A percentile compares a stretch with the other conserved stretches of the same genome.
Evolutionary conservation across 2,888 invertebrate genomes (phyloP).

Genomic region (Hanleya hanleyi): DNA sequence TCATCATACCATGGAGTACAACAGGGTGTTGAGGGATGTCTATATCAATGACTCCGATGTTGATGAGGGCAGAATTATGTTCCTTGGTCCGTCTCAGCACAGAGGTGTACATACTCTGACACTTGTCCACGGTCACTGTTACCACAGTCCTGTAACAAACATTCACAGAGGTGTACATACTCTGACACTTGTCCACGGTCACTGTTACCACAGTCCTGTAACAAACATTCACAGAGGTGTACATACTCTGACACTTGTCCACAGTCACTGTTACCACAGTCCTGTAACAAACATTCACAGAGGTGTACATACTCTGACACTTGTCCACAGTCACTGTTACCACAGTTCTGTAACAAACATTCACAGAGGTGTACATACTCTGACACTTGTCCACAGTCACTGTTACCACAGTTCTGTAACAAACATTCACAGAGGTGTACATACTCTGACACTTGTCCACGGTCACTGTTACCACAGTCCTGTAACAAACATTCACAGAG

Average conservation of each 20-base stretch:
- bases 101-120: constrained; percentile 93
- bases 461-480: constrained; percentile 93
- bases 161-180: constrained; percentile 87
- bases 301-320: no score
- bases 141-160: constrained; percentile 89
- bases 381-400: no score
- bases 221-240: constrained; percentile 92
- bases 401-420: no score
- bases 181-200: constrained; percentile 92
- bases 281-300: no score
- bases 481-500: no score
- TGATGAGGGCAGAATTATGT: constrained; percentile 86
- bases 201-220: constrained; percentile 92
- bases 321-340: no score
- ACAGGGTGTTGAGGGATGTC: constrained; percentile 99
- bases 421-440: constrained; percentile 92
- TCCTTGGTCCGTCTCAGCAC: constrained; percentile 81
- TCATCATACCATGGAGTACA: constrained; percentile 97
- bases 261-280: constrained; percentile 95
- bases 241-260: constrained; percentile 92
- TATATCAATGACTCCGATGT: constrained; percentile 91
- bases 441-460: constrained; percentile 94
- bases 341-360: no score
- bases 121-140: constrained; percentile 92
- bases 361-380: no score